Evolutionary conservation across 2,797 vertebrate genomes (phyloP), one percentile per base, ranked within the genome.

Genomic region (Telmatherina bonti): DNA sequence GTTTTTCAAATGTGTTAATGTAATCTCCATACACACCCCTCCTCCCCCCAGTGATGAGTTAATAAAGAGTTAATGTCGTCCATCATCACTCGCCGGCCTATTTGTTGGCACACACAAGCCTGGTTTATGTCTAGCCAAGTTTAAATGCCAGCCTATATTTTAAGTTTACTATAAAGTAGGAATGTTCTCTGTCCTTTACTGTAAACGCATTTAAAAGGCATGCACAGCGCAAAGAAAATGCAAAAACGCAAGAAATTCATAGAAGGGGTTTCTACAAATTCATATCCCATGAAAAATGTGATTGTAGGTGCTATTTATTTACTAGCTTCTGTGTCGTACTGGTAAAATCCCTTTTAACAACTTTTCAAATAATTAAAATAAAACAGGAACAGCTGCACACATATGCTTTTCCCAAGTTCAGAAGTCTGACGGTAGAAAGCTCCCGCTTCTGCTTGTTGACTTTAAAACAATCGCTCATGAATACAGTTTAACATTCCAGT

Each of bases 71-170:
- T 81, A 67, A 72, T 65, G 62, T 29, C 70, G 65, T 69, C 73
- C 60, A 52, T 77, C 74, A 74, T 59, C 4, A 56, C 43, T n/a
- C 36, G 62, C 13, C 53, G 47, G 29, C 20, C 16, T 90, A 84
- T 91, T 91, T 91, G 86, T 91, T 87, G 82, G 59, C 73, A 82
- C 67, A 87, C 80, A 90, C 62, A 74, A 62, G 43, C 65, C 75
- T 10, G 62, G 76, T 89, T 90, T 85, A 72, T 76, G 86, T 90
- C 67, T 65, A 30, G 45, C 30, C 41, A 24, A 2, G 22, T 76
- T 66, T 51, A 91, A 92, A 92, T 89, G 72, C 53, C 88, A 86
- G 52, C 75, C 87, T 78, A 68, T 90, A 91, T 89, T 89, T 90
- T 66, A 78, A 57, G 55, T 66, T 55, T 26, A 27, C 38, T 43